Base-by-base conservation (phyloP, 2,113 vertebrate species). In the Junco hyemalis region DNA sequence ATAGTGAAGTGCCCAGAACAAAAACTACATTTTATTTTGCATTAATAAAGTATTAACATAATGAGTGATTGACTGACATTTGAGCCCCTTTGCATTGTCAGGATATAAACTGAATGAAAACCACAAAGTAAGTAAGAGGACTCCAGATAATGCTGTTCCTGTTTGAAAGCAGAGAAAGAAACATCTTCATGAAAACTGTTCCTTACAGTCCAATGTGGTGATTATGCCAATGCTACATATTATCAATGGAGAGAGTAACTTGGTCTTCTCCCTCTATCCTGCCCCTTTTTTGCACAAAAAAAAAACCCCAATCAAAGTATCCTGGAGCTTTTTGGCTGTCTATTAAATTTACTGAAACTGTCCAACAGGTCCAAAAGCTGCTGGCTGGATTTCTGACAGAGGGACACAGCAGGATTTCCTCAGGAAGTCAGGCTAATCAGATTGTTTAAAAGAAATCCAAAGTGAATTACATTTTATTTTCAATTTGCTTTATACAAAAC, bases 401-500 rank as follows among this genome's bases (percentile, higher is more conserved):
- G 29, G 33, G 42, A 92, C 88, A 45, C 51, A 95, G 88, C 85
- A 94, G 96, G 93, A 92, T 93, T 95, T 96, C 93, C 96, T 86
- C 87, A 77, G 90, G 96, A 96, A 96, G 88, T 80, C 63, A 81
- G 45, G 50, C 59, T 88, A 82, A 90, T 82, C 64, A 33, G 66
- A 70, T 26, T 69, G 81, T 76, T 96, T 69, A 76, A 95, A 92
- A 89, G 93, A 72, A 68, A 87, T 29, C 23, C 24, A 18, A 85
- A 89, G 36, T 42, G 25, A 81, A 74, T 48, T 81, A 40, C 13
- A 56, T 79, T 87, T 92, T 82, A 45, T 91, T 95, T 91, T 76
- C 51, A 57, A 47, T 57, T 72, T 81, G 17, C 18, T 15, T 48
- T 64, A 42, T 23, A 68, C 11, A 5, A 64, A 81, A 64, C 21